Conservation (phyloP, 1,140 invertebrate species). For the Scaptodrosophila lebanonensis region DNA sequence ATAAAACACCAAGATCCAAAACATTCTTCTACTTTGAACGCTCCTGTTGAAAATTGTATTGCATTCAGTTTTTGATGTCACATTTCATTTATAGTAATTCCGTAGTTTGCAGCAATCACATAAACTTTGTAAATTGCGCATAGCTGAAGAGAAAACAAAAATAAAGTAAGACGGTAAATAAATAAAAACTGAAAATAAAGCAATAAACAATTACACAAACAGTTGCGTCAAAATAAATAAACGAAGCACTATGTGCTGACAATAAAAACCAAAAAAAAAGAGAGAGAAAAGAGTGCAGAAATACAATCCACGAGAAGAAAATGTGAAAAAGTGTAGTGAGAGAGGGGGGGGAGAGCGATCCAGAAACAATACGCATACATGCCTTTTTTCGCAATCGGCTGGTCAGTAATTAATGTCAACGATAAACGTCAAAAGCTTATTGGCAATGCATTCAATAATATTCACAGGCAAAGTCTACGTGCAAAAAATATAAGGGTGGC, state of each 20-base stretch:
- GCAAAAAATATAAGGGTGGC: not conserved
- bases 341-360: not conserved
- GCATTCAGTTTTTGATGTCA: too few relatives aligned
- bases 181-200: not conserved
- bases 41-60: too few relatives aligned
- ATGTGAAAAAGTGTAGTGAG: not conserved
- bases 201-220: slow-evolving; percentile 36
- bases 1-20: too few relatives aligned
- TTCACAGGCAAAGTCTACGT: slow-evolving; percentile 19
- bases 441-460: slow-evolving; percentile 13
- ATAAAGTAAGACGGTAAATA: not conserved
- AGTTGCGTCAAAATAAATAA: slow-evolving; percentile 17
- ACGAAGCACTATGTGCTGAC: too few relatives aligned
- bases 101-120: too few relatives aligned
- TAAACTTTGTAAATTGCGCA: slow-evolving; percentile 28
- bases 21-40: too few relatives aligned
- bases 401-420: slow-evolving; percentile 52
- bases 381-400: not conserved
- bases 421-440: slow-evolving; percentile 29
- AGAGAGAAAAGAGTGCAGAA: not conserved
- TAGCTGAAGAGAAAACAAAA: slow-evolving; percentile 5
- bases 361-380: slow-evolving; percentile 25
- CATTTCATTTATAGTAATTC: too few relatives aligned
- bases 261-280: slow-evolving; percentile 6
- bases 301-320: not conserved